A percentile compares a stretch with the other conserved stretches of the same genome.
Conservation (phyloP, 2,797 vertebrate genomes). For the Columba guinea region DNA sequence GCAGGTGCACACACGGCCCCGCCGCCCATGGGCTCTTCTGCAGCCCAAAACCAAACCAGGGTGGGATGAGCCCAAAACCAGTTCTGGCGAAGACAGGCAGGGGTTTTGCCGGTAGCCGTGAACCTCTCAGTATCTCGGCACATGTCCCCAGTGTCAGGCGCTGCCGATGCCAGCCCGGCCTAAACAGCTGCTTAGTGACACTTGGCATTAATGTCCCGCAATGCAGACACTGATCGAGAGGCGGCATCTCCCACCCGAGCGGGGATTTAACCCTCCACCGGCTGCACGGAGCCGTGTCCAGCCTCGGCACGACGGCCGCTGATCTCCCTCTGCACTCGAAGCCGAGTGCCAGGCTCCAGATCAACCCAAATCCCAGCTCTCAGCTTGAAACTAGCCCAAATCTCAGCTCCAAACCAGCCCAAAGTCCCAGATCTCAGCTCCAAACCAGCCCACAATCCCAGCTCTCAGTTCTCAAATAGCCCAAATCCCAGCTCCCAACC, state of each 20-base stretch:
- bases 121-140: neutral
- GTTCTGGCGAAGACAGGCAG: rapidly evolving
- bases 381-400: too few species aligned
- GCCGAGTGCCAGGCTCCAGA: too few species aligned
- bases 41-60: rapidly evolving
- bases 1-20: neutral
- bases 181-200: neutral
- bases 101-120: rapidly evolving
- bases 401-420: too few species aligned
- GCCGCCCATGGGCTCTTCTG: rapidly evolving
- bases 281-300: neutral
- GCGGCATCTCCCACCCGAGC: neutral
- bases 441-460: neutral
- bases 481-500: neutral
- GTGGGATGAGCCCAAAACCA: rapidly evolving
- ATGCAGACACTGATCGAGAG: neutral
- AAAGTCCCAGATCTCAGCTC: neutral
- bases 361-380: too few species aligned
- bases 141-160: rapidly evolving
- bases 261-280: neutral
- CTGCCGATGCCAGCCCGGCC: neutral
- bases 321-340: too few species aligned
- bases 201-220: slow-evolving; percentile 1
- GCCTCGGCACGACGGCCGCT: rapidly evolving
- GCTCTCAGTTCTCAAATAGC: neutral